Percentiles rank a stretch among this genome's conserved stretches.
Evolutionary conservation across 2,888 invertebrate species (phyloP).

Genomic region (Tetropium fuscum): DNA sequence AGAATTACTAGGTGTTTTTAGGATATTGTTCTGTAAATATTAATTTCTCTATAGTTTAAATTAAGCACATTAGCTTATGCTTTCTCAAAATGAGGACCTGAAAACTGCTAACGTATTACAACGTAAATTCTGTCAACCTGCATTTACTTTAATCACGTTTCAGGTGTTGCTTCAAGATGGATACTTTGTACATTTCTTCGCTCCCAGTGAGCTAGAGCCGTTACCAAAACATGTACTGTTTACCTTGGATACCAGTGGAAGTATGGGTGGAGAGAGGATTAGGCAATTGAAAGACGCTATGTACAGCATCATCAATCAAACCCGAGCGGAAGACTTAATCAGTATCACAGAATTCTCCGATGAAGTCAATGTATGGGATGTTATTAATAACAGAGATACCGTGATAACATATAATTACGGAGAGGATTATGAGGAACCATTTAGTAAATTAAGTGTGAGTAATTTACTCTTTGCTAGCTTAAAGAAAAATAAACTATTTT

Average conservation of each 20-base stretch:
- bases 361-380: conserved; percentile 67
- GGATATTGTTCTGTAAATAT: no score
- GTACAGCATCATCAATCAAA: conserved; percentile 73
- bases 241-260: conserved; percentile 80
- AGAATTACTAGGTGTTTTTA: no score
- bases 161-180: conserved; percentile 75
- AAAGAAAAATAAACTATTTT: background rate
- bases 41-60: no score
- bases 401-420: no score
- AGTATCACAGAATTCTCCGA: conserved; percentile 75
- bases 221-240: conserved; percentile 77
- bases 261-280: conserved; percentile 77
- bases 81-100: no score
- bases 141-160: no score
- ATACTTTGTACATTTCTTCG: conserved; percentile 82
- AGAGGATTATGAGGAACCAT: background rate
- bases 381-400: conserved; percentile 45
- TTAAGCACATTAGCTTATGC: no score
- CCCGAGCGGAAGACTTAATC: conserved; percentile 74
- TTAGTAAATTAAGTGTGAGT: conserved; percentile 37
- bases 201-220: conserved; percentile 71
- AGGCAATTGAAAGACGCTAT: conserved; percentile 76
- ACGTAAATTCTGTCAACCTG: no score
- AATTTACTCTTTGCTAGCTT: background rate
- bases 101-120: no score